phyloP scores from a whole-genome alignment of 2,888 invertebrate genomes.

The Drosophila leonis region DNA sequence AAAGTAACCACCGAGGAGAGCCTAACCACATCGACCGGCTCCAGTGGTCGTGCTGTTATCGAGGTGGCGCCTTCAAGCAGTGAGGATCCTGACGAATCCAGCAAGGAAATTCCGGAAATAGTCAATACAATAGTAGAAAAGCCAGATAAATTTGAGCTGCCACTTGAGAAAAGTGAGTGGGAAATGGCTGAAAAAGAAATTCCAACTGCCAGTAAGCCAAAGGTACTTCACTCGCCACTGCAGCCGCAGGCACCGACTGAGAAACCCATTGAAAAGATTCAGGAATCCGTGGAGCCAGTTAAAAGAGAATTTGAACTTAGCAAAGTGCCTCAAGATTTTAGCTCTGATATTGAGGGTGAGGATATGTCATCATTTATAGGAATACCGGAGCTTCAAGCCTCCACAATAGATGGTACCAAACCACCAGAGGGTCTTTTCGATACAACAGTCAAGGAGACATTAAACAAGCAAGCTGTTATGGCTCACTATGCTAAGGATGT shows the following conservation, averaged over 20 bases:
- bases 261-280: conserved; percentile 89
- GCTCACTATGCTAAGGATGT: conserved; percentile 69
- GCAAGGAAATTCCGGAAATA: conserved; percentile 78
- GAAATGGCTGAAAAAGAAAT: conserved; percentile 84
- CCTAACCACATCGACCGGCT: conserved; percentile 70
- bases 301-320: conserved; percentile 91
- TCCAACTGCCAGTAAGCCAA: conserved; percentile 66
- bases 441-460: conserved; percentile 63
- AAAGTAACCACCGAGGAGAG: conserved; percentile 77
- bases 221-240: conserved; percentile 81
- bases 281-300: conserved; percentile 90
- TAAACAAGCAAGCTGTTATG: conserved; percentile 75
- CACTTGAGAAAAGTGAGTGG: conserved; percentile 84
- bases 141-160: conserved; percentile 74
- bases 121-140: conserved; percentile 67
- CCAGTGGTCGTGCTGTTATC: conserved; percentile 71
- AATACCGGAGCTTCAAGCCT: conserved; percentile 72
- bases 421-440: conserved; percentile 68
- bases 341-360: conserved; percentile 41
- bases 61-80: conserved; percentile 73
- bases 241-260: conserved; percentile 28
- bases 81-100: conserved; percentile 79
- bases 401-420: conserved; percentile 57
- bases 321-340: conserved; percentile 85
- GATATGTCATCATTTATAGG: conserved; percentile 82